Evolutionary conservation across 2,113 vertebrate genomes (phyloP), one percentile per base, ranked within the genome.

Genomic region (Tragulus kanchil): DNA sequence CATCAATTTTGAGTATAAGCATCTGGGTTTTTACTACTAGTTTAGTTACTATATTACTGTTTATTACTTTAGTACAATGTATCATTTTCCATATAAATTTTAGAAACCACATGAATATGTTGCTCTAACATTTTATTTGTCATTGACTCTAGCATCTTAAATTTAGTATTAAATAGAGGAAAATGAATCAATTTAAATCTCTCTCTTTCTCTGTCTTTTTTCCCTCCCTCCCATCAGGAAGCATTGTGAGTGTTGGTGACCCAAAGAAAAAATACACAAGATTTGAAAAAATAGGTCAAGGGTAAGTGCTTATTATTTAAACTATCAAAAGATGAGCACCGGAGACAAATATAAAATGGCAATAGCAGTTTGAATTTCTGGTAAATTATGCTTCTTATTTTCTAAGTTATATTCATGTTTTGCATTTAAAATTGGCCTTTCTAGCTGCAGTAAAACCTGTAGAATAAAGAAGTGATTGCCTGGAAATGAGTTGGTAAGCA

Each of bases 281-380:
- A 90, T 99, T 99, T 97, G 99, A 99, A 99, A 99, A 99, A 99
- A 99, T 99, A 97, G 99, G 99, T 96, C 99, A 99, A 98, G 99
- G 99, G 99, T 99, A 98, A 99, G 99, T 99, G 50, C 97, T 93
- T 91, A 25, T 95, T 93, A 89, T 84, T 92, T 91, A 36, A 94
- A 93, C 79, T 92, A 85, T 56, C 28, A 89, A 84, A 91, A 91
- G 10, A 61, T 65, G 90, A 65, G 6, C 25, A 59, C 52, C 26
- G 86, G n/a, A 42, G 73, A 85, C 31, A 77, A 50, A 71, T 9
- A 48, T 86, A 79, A 36, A 86, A 83, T 83, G 93, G 82, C 45
- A 81, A 1, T 86, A 89, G 67, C 13, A 73, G 6, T 26, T 77
- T 90, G 6, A 21, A 89, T 93, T 87, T 65, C 16, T 77, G 12